phyloP scores from a whole-genome alignment of 2,113 vertebrate genomes.

The Solea senegalensis region DNA sequence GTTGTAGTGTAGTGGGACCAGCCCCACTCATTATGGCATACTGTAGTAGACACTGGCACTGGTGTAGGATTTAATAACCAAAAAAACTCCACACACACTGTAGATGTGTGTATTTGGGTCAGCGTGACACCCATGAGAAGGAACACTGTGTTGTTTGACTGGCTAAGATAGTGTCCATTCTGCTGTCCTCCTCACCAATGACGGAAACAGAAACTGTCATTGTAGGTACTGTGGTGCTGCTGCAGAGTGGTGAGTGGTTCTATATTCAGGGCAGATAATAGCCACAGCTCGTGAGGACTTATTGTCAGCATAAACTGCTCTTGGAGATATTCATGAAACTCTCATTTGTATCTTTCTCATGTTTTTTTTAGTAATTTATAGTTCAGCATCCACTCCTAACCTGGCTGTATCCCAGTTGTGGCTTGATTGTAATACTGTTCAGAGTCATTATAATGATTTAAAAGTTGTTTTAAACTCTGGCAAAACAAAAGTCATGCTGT shows the following conservation, averaged over 20 bases:
- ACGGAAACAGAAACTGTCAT: constrained; percentile 49
- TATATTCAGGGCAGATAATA: constrained; percentile 15
- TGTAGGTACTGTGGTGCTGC: constrained; percentile 36
- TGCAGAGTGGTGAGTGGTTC: constrained; percentile 4
- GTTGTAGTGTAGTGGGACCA: neutral
- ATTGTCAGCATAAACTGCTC: neutral
- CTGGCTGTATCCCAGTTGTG: too few relatives aligned
- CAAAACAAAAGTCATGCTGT: too few relatives aligned
- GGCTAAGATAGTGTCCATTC: constrained; percentile 23
- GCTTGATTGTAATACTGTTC: too few relatives aligned
- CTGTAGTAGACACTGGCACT: constrained; percentile 12
- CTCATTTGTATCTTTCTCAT: neutral
- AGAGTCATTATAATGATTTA: too few relatives aligned
- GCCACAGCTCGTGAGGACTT: constrained; percentile 34
- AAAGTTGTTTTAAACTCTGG: too few relatives aligned
- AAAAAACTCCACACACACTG: neutral
- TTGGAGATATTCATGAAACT: constrained; percentile 4
- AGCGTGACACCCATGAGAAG: constrained; percentile 21
- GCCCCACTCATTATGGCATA: constrained; percentile 1
- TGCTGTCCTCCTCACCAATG: constrained; percentile 26
- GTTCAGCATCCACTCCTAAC: too few relatives aligned
- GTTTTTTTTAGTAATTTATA: neutral
- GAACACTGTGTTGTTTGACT: constrained; percentile 46
- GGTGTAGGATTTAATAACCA: neutral
- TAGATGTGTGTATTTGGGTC: constrained; percentile 34